Evolutionary conservation across 2,113 vertebrate genomes (phyloP).

Genomic region (Podocnemis expansa): DNA sequence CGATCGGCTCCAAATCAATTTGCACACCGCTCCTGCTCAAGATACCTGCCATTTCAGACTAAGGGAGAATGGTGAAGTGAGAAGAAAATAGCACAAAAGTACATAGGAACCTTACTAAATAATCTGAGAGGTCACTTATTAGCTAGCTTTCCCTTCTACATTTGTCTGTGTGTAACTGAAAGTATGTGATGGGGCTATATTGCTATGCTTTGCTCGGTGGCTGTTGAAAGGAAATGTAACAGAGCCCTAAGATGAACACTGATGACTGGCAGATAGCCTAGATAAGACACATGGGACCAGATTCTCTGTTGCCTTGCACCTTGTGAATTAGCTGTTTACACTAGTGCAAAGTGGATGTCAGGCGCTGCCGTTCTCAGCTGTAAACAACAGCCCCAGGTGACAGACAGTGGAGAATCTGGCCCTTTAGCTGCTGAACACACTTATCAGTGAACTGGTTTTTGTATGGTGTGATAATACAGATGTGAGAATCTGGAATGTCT

Average conservation of each 20-base stretch:
- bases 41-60: slow-evolving; percentile 78
- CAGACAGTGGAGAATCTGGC: neutral
- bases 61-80: slow-evolving; percentile 67
- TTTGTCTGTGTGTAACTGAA: neutral
- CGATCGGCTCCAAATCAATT: slow-evolving; percentile 81
- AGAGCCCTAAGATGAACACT: neutral
- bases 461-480: slow-evolving; percentile 56
- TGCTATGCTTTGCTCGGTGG: neutral
- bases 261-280: neutral
- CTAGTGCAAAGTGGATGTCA: neutral
- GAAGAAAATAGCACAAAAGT: slow-evolving; percentile 75
- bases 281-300: accelerated
- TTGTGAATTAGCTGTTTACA: neutral
- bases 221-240: neutral
- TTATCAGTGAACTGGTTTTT: slow-evolving; percentile 41
- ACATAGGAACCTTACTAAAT: slow-evolving; percentile 65
- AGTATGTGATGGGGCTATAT: neutral
- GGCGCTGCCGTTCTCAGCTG: neutral
- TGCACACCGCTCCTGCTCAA: slow-evolving; percentile 73
- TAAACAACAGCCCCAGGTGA: slow-evolving; percentile 1
- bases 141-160: neutral
- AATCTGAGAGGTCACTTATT: slow-evolving; percentile 17
- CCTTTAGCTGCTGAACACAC: slow-evolving; percentile 33
- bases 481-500: slow-evolving; percentile 57
- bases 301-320: accelerated